Evolutionary conservation across 2,888 invertebrate species (phyloP).

Genomic region (Plemyria rubiginata): DNA sequence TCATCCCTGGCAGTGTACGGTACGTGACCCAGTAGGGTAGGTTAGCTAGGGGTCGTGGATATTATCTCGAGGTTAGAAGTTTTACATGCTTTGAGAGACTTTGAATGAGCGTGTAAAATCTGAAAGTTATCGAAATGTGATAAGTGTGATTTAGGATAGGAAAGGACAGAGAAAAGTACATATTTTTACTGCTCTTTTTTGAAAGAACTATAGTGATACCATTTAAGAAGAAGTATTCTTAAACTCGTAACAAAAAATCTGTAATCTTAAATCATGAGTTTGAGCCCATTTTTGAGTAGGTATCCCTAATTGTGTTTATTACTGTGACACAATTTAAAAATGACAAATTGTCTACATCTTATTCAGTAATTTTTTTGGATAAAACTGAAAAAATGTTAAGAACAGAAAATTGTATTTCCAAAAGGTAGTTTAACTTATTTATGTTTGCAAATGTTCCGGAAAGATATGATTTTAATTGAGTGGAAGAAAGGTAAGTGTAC

Average conservation of each 20-base stretch:
- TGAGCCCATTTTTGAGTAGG: no score
- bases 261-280: no score
- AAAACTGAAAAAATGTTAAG: conserved; percentile 16
- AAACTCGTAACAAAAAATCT: no score
- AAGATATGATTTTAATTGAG: conserved; percentile 16
- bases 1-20: conserved; percentile 26
- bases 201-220: no score
- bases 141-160: background rate
- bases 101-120: background rate
- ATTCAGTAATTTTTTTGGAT: no score
- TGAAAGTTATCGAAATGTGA: background rate
- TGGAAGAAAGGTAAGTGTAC: background rate
- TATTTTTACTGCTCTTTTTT: no score
- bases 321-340: no score
- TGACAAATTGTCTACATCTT: no score
- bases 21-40: conserved; percentile 32
- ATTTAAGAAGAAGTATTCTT: no score
- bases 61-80: conserved; percentile 17
- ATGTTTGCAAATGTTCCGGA: conserved; percentile 20
- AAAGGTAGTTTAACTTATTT: conserved; percentile 15
- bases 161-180: no score
- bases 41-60: conserved; percentile 7
- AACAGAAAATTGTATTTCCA: conserved; percentile 15
- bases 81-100: background rate
- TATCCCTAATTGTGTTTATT: no score